A percentile compares a stretch with the other conserved stretches of the same genome.
Conservation (phyloP, 2,888 invertebrate genomes). For the Tetragnatha montana region DNA sequence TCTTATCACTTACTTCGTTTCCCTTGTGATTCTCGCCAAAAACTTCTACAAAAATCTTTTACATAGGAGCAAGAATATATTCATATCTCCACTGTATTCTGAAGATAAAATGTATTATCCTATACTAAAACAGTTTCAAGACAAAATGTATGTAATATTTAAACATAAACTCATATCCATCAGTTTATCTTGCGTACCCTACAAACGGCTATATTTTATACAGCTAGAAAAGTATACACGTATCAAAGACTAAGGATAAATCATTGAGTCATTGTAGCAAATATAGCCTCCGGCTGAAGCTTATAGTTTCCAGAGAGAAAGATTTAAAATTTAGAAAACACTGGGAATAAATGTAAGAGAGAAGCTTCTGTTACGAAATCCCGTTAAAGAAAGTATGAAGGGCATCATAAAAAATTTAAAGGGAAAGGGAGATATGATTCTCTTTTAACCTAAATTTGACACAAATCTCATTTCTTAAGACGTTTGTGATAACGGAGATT, state of each 20-base stretch:
- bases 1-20: too few relatives aligned
- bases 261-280: background rate
- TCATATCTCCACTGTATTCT: too few relatives aligned
- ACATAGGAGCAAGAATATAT: too few relatives aligned
- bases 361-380: background rate
- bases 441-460: background rate
- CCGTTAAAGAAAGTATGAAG: background rate
- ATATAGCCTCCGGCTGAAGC: background rate
- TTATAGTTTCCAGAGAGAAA: background rate
- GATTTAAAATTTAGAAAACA: background rate
- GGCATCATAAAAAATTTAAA: background rate
- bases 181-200: too few relatives aligned
- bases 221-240: too few relatives aligned
- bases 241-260: background rate
- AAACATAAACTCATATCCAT: too few relatives aligned
- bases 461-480: background rate
- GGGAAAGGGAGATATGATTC: background rate
- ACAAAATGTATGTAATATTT: too few relatives aligned
- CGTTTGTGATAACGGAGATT: constrained; percentile 1
- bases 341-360: background rate
- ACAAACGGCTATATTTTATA: too few relatives aligned
- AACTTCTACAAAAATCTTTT: too few relatives aligned
- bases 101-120: too few relatives aligned
- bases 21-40: too few relatives aligned
- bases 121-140: too few relatives aligned